Base-by-base conservation (phyloP, 1,140 invertebrate species). In the Andricus grossulariae region DNA sequence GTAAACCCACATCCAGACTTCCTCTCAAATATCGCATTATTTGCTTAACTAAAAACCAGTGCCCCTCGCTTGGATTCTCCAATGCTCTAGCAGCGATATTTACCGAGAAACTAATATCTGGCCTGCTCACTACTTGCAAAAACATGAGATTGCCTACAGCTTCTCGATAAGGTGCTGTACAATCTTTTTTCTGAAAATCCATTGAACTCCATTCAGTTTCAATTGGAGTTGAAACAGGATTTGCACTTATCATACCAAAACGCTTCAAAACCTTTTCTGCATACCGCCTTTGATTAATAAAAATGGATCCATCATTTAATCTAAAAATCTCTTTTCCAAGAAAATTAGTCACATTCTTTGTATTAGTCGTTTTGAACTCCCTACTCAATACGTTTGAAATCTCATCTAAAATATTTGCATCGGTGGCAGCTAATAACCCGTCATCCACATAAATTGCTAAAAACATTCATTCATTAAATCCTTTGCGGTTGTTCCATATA, bases 101-200 rank as follows among this genome's bases (percentile, higher is more conserved):
- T n/a, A n/a, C n/a, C n/a, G n/a, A n/a, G n/a, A n/a, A n/a, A n/a
- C n/a, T n/a, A n/a, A n/a, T n/a, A n/a, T n/a, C n/a, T n/a, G n/a
- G n/a, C n/a, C n/a, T n/a, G n/a, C n/a, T n/a, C n/a, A n/a, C n/a
- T 80, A 83, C 90, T 85, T 89, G 88, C 8, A 90, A 50, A 77
- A 87, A 90, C 77, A 91, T 82, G 10, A 91, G 77, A 13, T 75
- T 75, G n/a, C 86, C 88, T 18, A 88, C 83, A 2, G 82, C 78
- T 74, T 85, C 73, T 13, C 81, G 74, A 32, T 85, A 86, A 16
- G 83, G 80, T 49, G 21, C 39, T 18, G 82, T 80, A 1, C 10
- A 70, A 16, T 72, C 45, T 39, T 73, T 78, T 16, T 77, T 74
- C n/a, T n/a, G n/a, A 51, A 39, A 50, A 19, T 21, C 80, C 55